Evolutionary conservation across 2,113 vertebrate genomes (phyloP).

Genomic region (Montifringilla adamsi): DNA sequence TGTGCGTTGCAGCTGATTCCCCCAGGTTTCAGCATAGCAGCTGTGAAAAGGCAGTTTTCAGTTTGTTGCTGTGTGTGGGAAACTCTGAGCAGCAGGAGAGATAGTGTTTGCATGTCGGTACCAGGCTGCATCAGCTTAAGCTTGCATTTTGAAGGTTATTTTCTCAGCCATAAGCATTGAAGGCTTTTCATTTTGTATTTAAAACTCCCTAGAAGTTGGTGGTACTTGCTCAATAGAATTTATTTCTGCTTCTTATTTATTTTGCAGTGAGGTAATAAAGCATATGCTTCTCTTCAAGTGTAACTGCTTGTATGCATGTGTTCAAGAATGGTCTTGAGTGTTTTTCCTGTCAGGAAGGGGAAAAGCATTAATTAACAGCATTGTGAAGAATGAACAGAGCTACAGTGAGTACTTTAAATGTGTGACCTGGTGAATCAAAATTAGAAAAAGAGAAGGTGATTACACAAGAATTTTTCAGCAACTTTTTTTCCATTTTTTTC

Average conservation of each 20-base stretch:
- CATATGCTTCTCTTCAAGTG: constrained; percentile 3
- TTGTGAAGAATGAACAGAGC: background rate
- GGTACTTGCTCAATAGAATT: background rate
- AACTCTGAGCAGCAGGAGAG: constrained; percentile 35
- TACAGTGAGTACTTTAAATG: background rate
- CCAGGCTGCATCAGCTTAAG: constrained; percentile 4
- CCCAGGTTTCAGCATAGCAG: constrained; percentile 39
- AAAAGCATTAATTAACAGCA: background rate
- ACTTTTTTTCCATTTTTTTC: background rate
- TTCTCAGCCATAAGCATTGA: background rate
- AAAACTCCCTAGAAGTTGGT: constrained; percentile 12
- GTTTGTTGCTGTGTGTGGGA: constrained; percentile 39
- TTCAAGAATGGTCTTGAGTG: constrained; percentile 19
- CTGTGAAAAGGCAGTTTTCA: constrained; percentile 53
- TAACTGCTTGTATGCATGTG: background rate
- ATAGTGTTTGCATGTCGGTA: constrained; percentile 6
- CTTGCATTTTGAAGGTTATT: constrained; percentile 27
- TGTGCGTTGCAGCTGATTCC: background rate
- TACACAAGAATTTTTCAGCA: background rate
- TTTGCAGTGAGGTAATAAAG: constrained; percentile 4
- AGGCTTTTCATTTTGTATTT: background rate
- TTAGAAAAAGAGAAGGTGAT: background rate
- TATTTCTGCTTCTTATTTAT: constrained; percentile 33
- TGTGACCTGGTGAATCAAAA: background rate
- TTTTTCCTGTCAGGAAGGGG: constrained; percentile 24